Conservation (phyloP, 2,113 vertebrate genomes). For the Channa argus region DNA sequence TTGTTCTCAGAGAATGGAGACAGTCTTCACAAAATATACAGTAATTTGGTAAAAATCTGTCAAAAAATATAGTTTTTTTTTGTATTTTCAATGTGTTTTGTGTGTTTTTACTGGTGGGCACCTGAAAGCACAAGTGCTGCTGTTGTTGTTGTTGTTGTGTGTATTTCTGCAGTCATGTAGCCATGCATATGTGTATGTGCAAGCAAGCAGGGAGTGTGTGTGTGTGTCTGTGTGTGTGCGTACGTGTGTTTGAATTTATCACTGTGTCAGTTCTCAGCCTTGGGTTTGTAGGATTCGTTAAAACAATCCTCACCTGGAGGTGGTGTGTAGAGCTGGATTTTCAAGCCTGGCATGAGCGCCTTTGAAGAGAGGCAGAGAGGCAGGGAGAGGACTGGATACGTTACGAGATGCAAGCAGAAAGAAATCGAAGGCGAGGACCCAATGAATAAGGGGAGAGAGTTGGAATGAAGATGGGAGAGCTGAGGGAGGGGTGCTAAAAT, state of each 20-base stretch:
- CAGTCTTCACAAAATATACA: constrained; percentile 4
- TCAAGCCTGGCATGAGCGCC: constrained; percentile 50
- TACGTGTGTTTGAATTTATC: constrained; percentile 43
- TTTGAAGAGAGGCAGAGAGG: constrained; percentile 63
- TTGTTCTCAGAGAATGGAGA: neutral
- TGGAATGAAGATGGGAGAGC: constrained; percentile 16
- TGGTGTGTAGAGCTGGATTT: constrained; percentile 62
- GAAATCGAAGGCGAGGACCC: constrained; percentile 53
- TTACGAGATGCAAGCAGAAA: constrained; percentile 51
- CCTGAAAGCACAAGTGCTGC: neutral
- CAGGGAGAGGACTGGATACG: constrained; percentile 34
- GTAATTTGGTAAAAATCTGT: constrained; percentile 14
- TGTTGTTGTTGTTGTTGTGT: neutral
- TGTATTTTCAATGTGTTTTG: constrained; percentile 9
- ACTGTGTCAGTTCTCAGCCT: constrained; percentile 51
- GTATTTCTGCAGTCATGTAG: constrained; percentile 13
- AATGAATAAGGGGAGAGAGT: constrained; percentile 27
- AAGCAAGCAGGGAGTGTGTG: too few relatives aligned
- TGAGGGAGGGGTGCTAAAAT: constrained; percentile 56
- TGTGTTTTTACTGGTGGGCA: constrained; percentile 5
- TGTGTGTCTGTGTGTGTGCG: too few relatives aligned
- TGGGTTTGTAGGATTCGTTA: constrained; percentile 61
- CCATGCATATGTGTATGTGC: neutral
- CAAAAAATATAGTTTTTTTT: constrained; percentile 5
- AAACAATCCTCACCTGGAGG: constrained; percentile 67